These are phyloP conservation scores for Dastarcus helophoroides DNA, from an alignment of 2,888 invertebrate species.

Conservation along the genomic window DNA sequence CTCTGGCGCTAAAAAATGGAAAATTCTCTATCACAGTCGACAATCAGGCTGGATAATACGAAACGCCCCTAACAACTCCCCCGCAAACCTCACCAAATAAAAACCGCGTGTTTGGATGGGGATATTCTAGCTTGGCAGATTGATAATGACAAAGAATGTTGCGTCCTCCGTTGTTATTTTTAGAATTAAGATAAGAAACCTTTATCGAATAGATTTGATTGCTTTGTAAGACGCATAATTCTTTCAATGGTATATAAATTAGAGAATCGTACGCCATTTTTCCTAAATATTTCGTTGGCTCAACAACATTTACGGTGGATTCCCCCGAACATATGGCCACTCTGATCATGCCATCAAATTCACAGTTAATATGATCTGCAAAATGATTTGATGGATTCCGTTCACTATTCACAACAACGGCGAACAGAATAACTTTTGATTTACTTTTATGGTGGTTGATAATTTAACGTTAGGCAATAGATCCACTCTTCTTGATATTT, in stretches of 20 bases:
- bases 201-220: background rate
- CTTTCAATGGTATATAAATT: conserved; percentile 1
- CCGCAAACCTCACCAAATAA: background rate
- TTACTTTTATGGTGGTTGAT: background rate
- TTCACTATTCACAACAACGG: background rate
- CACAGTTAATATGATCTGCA: too few relatives aligned
- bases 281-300: background rate
- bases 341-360: background rate
- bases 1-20: too few relatives aligned
- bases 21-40: too few relatives aligned
- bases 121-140: background rate
- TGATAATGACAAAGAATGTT: background rate
- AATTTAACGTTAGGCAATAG: background rate
- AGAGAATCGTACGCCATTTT: background rate
- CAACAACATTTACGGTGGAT: background rate
- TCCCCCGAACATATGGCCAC: background rate
- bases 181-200: background rate
- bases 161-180: too few relatives aligned
- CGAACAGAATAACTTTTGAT: background rate
- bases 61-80: background rate
- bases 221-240: background rate
- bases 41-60: conserved; percentile 1
- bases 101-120: background rate
- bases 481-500: background rate
- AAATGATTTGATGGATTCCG: background rate